A percentile compares a stretch with the other conserved stretches of the same genome.
Evolutionary conservation across 2,888 invertebrate genomes (phyloP).

Genomic region (Leptinotarsa haldemani): DNA sequence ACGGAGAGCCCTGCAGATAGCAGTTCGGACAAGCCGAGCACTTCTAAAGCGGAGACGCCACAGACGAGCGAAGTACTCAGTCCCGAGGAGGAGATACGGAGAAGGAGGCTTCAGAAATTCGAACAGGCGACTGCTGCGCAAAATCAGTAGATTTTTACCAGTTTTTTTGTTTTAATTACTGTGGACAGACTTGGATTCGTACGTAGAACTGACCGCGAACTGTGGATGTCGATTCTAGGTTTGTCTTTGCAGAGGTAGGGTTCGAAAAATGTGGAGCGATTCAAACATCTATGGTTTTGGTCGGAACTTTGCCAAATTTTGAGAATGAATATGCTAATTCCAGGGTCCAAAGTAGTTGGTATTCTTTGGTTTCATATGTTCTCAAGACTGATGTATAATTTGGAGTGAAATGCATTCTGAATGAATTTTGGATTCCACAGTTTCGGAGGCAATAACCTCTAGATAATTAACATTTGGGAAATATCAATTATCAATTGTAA

Average conservation of each 20-base stretch:
- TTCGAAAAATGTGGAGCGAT: not conserved
- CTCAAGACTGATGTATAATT: not conserved
- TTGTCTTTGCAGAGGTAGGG: not conserved
- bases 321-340: not conserved
- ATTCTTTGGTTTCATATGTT: not conserved
- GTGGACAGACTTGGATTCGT: not conserved
- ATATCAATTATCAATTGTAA: too few relatives aligned
- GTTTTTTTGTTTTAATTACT: not conserved
- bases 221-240: not conserved
- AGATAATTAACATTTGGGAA: too few relatives aligned
- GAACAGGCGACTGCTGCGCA: constrained; percentile 29
- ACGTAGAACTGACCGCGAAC: not conserved
- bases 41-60: constrained; percentile 21
- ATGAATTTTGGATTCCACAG: too few relatives aligned
- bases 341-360: not conserved
- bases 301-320: not conserved
- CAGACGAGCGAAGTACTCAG: constrained; percentile 29
- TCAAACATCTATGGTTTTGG: not conserved
- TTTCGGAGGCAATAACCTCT: too few relatives aligned
- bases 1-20: constrained; percentile 11
- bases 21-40: constrained; percentile 31
- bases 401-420: too few relatives aligned
- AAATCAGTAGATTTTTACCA: constrained; percentile 18
- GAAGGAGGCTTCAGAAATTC: constrained; percentile 83
- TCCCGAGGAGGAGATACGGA: constrained; percentile 77